Evolutionary conservation across 1,140 invertebrate genomes (phyloP), one percentile per base, ranked within the genome.

Genomic region (Chlorops oryzae): DNA sequence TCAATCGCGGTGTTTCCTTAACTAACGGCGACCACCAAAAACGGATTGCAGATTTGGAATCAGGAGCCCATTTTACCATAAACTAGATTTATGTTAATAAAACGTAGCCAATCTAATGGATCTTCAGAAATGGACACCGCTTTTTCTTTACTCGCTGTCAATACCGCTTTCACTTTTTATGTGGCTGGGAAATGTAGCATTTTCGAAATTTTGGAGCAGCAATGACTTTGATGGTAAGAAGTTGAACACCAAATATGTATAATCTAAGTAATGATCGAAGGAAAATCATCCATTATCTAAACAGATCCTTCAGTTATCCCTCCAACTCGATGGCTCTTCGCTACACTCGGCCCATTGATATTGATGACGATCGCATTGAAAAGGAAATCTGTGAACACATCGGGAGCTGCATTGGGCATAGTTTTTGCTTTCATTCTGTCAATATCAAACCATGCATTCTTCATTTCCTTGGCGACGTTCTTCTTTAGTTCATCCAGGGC

Each of bases 401-500:
- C 81, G 54, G 89, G 88, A 20, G 86, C 86, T 22, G 51, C 84
- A 5, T 69, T 87, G 55, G 87, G 86, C 12, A 71, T 89, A 20
- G 50, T 88, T 12, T 77, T 92, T 40, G 90, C 87, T 20, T 89
- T 93, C 61, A 72, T 91, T 15, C 66, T 93, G 28, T 89, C 88
- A 5, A 70, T 93, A 1, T 84, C 86, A 42, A 92, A 81, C 64
- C 85, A 86, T 60, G 80, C 81, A 57, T 93, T 92, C 67, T 66
- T 88, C 17, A 77, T 79, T 22, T 82, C 81, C 60, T 68, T 94
- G 18, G 70, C 90, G 15, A 74, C 80, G 3, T 94, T 94, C 69
- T 94, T 93, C 63, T 61, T 92, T 2, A 79, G 85, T 47, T 88
- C 84, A 12, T 92, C 90, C 2, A 84, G 83, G 65, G 88, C 84